Evolutionary conservation across 2,888 invertebrate species (phyloP), one percentile per base, ranked within the genome.

Genomic region (Tinea pellionella): DNA sequence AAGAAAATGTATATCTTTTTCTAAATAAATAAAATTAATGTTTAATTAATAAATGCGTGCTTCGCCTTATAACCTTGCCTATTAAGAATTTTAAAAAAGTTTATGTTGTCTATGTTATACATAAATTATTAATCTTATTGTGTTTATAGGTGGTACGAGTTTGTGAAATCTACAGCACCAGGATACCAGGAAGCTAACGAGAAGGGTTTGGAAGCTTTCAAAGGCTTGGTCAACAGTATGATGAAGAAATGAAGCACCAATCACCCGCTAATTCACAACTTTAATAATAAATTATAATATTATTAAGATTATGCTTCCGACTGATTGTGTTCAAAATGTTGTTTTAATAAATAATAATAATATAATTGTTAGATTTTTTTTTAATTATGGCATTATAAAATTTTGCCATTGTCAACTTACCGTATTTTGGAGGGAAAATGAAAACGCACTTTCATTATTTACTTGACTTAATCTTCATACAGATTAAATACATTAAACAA

Each of bases 111-210:
- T 37, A 37, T 37, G 37, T 37, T 30, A 30, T 30, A 30, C 9
- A 9, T 30, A 4, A 9, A 30, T 30, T 7, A 37, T 37, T 12
- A 37, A 37, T 12, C 2, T 37, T 24, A 24, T 24, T 24, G 6
- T 24, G 6, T 24, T 24, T 24, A 24, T 3, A 85, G 86, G 70
- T 85, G 85, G 85, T 86, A 84, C 71, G 85, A 85, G 64, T 75
- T 75, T 41, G 74, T 85, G 6, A 84, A 81, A 69, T 69, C 68
- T 62, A 72, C 82, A 2, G 86, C 85, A 0, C 84, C 86, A 0
- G 85, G 86, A 18, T 87, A 89, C 74, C 79, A 84, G 69, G 89
- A 89, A 61, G 85, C 89, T 62, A 90, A 90, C 70, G 85, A 88
- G 75, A 83, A 86, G 60, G 90, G 90, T 7, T 71, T 89, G 59